Evolutionary conservation across 1,140 invertebrate species (phyloP).

Genomic region (Zaprionus tsacasi): DNA sequence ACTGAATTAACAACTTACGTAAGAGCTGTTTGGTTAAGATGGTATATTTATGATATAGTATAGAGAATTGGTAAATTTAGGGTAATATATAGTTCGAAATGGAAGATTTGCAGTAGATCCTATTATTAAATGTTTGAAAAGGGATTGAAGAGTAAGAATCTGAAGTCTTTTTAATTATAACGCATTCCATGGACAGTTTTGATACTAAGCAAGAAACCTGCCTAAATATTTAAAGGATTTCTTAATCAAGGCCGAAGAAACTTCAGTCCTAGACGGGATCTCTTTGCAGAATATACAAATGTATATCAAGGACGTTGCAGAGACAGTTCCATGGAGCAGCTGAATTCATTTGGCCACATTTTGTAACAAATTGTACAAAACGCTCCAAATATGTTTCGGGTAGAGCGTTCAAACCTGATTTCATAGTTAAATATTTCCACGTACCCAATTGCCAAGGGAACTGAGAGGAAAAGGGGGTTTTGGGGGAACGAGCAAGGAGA

Average conservation of each 20-base stretch:
- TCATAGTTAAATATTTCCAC: slow-evolving; percentile 74
- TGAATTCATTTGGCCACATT: slow-evolving; percentile 37
- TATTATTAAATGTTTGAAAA: too few relatives aligned
- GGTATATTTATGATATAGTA: too few relatives aligned
- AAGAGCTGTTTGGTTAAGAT: too few relatives aligned
- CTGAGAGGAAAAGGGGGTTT: slow-evolving; percentile 17
- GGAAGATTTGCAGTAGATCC: neutral
- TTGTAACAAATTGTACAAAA: slow-evolving; percentile 60
- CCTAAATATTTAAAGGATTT: neutral
- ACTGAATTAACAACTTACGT: too few relatives aligned
- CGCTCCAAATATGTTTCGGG: slow-evolving; percentile 48
- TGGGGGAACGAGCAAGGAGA: neutral
- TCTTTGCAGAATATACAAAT: neutral
- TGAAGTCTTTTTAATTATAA: neutral
- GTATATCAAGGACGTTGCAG: slow-evolving; percentile 46
- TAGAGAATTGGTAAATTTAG: too few relatives aligned
- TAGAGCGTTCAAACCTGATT: slow-evolving; percentile 60
- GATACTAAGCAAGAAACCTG: too few relatives aligned
- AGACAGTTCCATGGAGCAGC: slow-evolving; percentile 1
- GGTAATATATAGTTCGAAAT: neutral
- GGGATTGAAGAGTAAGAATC: too few relatives aligned
- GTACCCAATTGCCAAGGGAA: slow-evolving; percentile 62
- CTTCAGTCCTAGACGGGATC: neutral
- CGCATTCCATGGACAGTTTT: neutral
- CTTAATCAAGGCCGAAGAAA: neutral